A percentile compares a stretch with the other conserved stretches of the same genome.
These are phyloP conservation scores for Cetoscarus ocellatus DNA, from an alignment of 2,797 vertebrate species.

Conservation along the genomic window DNA sequence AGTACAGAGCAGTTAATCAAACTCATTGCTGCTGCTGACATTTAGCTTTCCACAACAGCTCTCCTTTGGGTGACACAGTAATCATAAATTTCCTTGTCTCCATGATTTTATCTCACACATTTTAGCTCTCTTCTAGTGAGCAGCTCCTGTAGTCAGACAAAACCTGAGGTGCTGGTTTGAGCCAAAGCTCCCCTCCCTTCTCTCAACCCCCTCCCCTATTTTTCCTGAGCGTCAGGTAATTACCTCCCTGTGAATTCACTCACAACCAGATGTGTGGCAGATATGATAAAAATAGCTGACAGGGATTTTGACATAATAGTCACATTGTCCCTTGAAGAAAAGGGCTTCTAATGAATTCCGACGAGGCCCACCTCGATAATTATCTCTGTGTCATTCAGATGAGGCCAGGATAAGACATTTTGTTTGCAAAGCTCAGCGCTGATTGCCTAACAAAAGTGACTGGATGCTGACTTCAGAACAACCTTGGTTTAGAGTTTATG, in stretches of 20 bases:
- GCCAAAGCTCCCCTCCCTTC: constrained; percentile 36
- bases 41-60: constrained; percentile 63
- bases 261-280: constrained; percentile 78
- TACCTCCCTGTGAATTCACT: constrained; percentile 76
- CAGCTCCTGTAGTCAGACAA: constrained; percentile 45
- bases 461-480: constrained; percentile 62
- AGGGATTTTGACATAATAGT: constrained; percentile 81
- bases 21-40: constrained; percentile 55
- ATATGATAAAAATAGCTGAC: constrained; percentile 86
- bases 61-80: constrained; percentile 52
- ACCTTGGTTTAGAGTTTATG: constrained; percentile 73
- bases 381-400: constrained; percentile 80
- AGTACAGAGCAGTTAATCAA: constrained; percentile 56
- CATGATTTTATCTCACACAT: constrained; percentile 61
- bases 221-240: constrained; percentile 72
- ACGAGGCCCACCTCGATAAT: constrained; percentile 74
- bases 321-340: constrained; percentile 76
- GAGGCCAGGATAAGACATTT: constrained; percentile 71
- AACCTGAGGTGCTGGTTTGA: constrained; percentile 63
- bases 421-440: constrained; percentile 70
- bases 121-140: constrained; percentile 35
- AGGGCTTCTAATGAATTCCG: constrained; percentile 75
- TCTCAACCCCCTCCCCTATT: constrained; percentile 51
- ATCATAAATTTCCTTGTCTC: constrained; percentile 61
- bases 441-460: constrained; percentile 60